Evolutionary conservation across 1,140 invertebrate genomes (phyloP).

Genomic region (Centruroides vittatus): DNA sequence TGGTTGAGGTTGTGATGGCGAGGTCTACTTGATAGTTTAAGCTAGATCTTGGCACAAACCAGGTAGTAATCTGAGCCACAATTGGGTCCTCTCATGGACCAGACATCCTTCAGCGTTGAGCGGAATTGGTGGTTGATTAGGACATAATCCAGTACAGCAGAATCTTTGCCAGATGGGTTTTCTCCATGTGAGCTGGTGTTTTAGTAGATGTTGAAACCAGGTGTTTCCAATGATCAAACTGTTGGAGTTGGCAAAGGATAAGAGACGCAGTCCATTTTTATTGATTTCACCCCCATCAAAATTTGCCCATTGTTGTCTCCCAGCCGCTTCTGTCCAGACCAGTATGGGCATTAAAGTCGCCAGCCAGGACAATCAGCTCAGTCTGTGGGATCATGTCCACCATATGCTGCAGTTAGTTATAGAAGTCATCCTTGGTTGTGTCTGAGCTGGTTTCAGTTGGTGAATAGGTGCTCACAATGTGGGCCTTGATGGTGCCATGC

Average conservation of each 20-base stretch:
- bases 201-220: slow-evolving; percentile 1
- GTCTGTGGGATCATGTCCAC: too few relatives aligned
- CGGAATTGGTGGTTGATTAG: background rate
- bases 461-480: too few relatives aligned
- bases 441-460: too few relatives aligned
- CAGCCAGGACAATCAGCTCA: too few relatives aligned
- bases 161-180: background rate
- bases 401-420: too few relatives aligned
- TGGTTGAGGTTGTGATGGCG: too few relatives aligned
- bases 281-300: background rate
- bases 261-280: background rate
- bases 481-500: too few relatives aligned
- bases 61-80: background rate
- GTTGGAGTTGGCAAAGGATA: background rate
- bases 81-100: background rate
- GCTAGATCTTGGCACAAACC: background rate
- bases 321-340: too few relatives aligned
- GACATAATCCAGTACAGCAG: background rate
- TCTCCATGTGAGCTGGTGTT: background rate
- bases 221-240: background rate
- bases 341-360: too few relatives aligned
- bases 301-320: too few relatives aligned
- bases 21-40: too few relatives aligned
- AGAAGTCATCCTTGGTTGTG: too few relatives aligned
- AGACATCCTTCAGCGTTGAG: background rate